Conservation (phyloP, 2,113 vertebrate genomes). For the Chascanopsetta lugubris region DNA sequence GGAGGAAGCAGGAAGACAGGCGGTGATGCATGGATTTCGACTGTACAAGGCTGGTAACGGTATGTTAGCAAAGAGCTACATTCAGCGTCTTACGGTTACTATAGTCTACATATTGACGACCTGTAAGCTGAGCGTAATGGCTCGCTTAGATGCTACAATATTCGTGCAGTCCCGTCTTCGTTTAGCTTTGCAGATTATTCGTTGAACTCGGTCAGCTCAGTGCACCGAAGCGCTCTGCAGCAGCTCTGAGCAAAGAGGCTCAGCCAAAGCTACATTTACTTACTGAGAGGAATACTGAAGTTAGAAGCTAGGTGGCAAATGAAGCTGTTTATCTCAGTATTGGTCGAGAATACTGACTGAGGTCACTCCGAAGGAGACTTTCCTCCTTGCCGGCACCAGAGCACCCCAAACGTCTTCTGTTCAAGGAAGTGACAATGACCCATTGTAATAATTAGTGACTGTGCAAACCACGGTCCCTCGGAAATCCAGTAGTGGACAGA, state of each 20-base stretch:
- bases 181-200: too few relatives aligned
- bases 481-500: too few relatives aligned
- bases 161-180: too few relatives aligned
- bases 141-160: too few relatives aligned
- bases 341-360: background rate
- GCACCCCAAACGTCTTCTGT: too few relatives aligned
- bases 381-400: too few relatives aligned
- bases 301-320: background rate
- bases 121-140: background rate
- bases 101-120: background rate
- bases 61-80: background rate
- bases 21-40: background rate
- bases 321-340: background rate
- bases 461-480: too few relatives aligned
- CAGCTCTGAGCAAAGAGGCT: background rate
- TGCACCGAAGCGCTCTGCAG: background rate
- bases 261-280: background rate
- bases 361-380: too few relatives aligned
- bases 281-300: too few relatives aligned
- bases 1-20: background rate
- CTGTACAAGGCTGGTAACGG: background rate
- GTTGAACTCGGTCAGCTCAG: too few relatives aligned
- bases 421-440: too few relatives aligned
- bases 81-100: background rate
- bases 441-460: too few relatives aligned